A percentile compares a stretch with the other conserved stretches of the same genome.
Conservation (phyloP, 2,888 invertebrate genomes). For the Esperia sulphurella region DNA sequence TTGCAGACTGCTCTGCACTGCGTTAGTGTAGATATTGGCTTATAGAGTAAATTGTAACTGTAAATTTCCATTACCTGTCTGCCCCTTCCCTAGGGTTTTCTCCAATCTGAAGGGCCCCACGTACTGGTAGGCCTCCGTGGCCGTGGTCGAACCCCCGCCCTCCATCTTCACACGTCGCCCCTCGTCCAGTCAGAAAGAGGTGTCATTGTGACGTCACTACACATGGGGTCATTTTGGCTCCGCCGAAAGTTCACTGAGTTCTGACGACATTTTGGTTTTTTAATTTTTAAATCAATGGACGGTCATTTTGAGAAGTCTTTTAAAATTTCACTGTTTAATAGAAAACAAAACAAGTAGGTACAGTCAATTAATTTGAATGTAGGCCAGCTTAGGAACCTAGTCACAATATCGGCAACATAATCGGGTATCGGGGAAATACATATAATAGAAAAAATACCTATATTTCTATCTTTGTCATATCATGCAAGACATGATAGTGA, state of each 20-base stretch:
- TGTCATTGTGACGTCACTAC: constrained; percentile 1
- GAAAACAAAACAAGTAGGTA: no score
- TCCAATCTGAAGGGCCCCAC: constrained; percentile 99
- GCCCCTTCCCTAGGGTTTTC: constrained; percentile 99
- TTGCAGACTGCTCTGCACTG: no score
- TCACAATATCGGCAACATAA: no score
- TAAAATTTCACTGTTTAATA: neutral
- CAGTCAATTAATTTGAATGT: no score
- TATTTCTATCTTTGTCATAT: no score
- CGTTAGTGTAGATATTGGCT: neutral
- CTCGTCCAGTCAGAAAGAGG: constrained; percentile 27
- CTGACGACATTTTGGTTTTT: constrained; percentile 7
- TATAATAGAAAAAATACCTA: no score
- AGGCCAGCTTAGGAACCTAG: no score
- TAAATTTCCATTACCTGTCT: constrained; percentile 89
- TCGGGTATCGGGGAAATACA: no score
- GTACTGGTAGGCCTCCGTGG: constrained; percentile 88
- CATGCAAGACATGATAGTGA: no score
- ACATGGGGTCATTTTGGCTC: constrained; percentile 1
- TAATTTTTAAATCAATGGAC: constrained; percentile 11
- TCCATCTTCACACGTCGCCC: constrained; percentile 56
- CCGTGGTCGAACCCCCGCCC: constrained; percentile 47
- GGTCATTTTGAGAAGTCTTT: constrained; percentile 6
- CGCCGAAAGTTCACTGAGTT: constrained; percentile 1
- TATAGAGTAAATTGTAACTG: neutral